These are phyloP conservation scores for Sorex araneus DNA, from an alignment of 2,113 vertebrate species.

Conservation along the genomic window DNA sequence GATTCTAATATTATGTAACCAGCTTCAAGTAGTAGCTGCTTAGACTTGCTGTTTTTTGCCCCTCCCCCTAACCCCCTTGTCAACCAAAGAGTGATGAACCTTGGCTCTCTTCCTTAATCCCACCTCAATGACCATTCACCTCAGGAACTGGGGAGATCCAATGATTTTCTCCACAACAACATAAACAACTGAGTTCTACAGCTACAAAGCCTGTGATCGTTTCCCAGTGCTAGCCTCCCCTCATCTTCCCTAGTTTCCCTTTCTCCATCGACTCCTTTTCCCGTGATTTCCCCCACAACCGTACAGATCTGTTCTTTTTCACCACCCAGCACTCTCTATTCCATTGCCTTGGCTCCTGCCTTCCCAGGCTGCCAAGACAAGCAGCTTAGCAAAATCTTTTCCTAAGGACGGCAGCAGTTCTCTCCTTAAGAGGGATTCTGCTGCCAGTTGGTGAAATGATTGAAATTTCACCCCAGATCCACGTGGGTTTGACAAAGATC, in stretches of 20 bases:
- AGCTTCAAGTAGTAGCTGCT: neutral
- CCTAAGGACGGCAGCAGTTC: constrained; percentile 44
- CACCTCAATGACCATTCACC: constrained; percentile 38
- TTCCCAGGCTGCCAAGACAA: constrained; percentile 29
- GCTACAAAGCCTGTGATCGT: constrained; percentile 4
- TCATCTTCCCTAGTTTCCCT: neutral
- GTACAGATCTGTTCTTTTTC: neutral
- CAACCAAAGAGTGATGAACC: neutral
- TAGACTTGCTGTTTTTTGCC: neutral
- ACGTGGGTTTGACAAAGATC: constrained; percentile 69
- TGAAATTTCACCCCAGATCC: constrained; percentile 70
- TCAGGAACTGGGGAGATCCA: neutral
- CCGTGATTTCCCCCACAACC: neutral
- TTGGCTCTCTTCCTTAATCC: neutral
- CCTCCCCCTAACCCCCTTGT: neutral
- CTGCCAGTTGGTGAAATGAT: constrained; percentile 61
- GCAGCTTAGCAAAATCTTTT: constrained; percentile 65
- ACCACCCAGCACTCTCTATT: neutral
- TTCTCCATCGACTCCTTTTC: neutral
- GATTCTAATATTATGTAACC: neutral
- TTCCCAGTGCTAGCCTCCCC: constrained; percentile 40
- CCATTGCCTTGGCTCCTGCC: constrained; percentile 51
- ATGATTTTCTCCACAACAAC: neutral
- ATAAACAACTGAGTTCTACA: constrained; percentile 16
- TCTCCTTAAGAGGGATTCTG: constrained; percentile 55